Percentiles rank a stretch among this genome's conserved stretches.
These are phyloP conservation scores for Gavia stellata DNA, from an alignment of 2,113 vertebrate species.

Conservation along the genomic window DNA sequence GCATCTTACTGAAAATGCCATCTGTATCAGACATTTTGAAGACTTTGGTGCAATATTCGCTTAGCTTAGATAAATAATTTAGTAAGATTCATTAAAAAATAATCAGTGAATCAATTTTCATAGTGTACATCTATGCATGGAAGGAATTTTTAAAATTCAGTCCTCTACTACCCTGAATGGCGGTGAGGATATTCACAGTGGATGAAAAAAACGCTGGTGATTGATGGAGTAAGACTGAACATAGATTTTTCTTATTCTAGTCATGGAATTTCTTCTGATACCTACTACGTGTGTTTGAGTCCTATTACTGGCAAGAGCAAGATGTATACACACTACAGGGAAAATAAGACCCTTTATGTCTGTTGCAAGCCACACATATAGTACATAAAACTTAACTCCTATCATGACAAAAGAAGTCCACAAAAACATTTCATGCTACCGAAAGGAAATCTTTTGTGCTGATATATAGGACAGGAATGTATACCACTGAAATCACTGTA, in stretches of 20 bases:
- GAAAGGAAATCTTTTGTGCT: constrained; percentile 9
- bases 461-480: constrained; percentile 18
- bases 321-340: not conserved
- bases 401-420: constrained; percentile 42
- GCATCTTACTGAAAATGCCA: constrained; percentile 28
- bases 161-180: not conserved
- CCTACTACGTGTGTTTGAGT: not conserved
- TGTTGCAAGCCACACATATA: constrained; percentile 14
- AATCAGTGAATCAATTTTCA: constrained; percentile 37
- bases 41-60: constrained; percentile 51
- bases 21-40: constrained; percentile 48
- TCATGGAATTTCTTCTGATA: constrained; percentile 24
- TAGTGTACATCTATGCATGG: not conserved
- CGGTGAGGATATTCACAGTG: constrained; percentile 4
- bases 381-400: constrained; percentile 18
- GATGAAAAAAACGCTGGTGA: constrained; percentile 34
- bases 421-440: constrained; percentile 28
- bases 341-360: constrained; percentile 24
- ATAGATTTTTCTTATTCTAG: constrained; percentile 19
- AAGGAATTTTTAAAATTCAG: not conserved
- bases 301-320: not conserved
- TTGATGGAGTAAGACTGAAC: constrained; percentile 26
- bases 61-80: constrained; percentile 65
- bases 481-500: constrained; percentile 35
- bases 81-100: constrained; percentile 47